phyloP scores from a whole-genome alignment of 2,888 invertebrate species.

The Pardosa pseudoannulata region DNA sequence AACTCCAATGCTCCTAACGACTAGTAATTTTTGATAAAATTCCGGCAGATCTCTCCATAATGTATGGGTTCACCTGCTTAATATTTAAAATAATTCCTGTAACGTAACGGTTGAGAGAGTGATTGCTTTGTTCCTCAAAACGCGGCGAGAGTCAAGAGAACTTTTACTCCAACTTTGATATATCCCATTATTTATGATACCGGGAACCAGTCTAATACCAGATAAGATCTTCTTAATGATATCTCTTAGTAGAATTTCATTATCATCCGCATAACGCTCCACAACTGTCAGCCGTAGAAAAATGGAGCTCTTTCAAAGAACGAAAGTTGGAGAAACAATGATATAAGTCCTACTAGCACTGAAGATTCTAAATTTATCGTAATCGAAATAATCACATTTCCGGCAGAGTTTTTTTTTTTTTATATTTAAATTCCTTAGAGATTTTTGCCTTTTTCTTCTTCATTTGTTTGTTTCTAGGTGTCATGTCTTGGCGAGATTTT shows the following conservation, averaged over 20 bases:
- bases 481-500: too few species aligned
- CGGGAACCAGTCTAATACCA: background rate
- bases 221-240: slow-evolving; percentile 23
- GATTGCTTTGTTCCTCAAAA: background rate
- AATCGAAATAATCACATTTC: background rate
- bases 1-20: too few species aligned
- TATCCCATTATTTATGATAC: slow-evolving; percentile 13
- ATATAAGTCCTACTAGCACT: background rate
- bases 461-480: too few species aligned
- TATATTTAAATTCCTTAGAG: too few species aligned
- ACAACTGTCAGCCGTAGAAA: background rate
- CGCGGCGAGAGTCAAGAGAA: background rate
- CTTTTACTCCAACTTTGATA: background rate
- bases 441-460: too few species aligned
- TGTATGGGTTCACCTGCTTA: too few species aligned
- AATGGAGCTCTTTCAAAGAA: background rate
- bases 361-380: background rate
- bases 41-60: too few species aligned
- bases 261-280: background rate
- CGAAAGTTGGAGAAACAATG: background rate
- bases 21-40: too few species aligned
- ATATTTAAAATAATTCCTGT: background rate
- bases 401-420: background rate
- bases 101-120: background rate
- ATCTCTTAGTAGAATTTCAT: slow-evolving; percentile 18